A percentile compares a stretch with the other conserved stretches of the same genome.
These are phyloP conservation scores for Drosophila algonquin DNA, from an alignment of 2,888 invertebrate species.

Conservation along the genomic window DNA sequence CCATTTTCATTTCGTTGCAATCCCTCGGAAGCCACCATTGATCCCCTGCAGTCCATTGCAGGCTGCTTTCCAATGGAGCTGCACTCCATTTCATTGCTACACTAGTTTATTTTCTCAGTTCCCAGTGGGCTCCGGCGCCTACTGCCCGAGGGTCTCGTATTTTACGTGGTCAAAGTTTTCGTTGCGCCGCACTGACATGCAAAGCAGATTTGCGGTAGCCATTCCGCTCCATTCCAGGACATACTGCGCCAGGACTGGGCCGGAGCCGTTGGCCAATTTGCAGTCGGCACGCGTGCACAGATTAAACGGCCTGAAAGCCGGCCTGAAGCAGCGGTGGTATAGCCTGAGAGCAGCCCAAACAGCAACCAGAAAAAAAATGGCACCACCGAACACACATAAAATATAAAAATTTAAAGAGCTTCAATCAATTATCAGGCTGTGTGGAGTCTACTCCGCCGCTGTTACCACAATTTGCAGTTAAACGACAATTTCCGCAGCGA, in stretches of 20 bases:
- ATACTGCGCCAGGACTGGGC: not conserved
- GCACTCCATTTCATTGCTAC: constrained; percentile 49
- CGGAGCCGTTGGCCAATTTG: constrained; percentile 23
- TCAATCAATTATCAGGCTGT: constrained; percentile 63
- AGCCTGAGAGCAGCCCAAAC: constrained; percentile 29
- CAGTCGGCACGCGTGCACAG: constrained; percentile 40
- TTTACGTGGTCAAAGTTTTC: constrained; percentile 69
- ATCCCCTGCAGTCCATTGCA: constrained; percentile 18
- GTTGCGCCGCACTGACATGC: constrained; percentile 49
- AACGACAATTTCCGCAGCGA: constrained; percentile 72
- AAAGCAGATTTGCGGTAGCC: constrained; percentile 46
- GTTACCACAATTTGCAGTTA: constrained; percentile 63
- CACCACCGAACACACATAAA: constrained; percentile 1
- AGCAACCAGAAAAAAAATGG: constrained; percentile 15
- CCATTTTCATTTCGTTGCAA: constrained; percentile 47
- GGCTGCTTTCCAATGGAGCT: constrained; percentile 24
- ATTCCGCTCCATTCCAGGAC: not conserved
- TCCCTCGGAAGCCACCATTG: constrained; percentile 3
- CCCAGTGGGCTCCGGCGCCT: constrained; percentile 22
- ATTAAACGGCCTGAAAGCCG: constrained; percentile 50
- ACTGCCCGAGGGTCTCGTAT: constrained; percentile 57
- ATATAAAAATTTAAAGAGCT: constrained; percentile 46
- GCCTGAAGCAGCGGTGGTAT: not conserved
- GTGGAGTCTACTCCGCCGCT: constrained; percentile 12
- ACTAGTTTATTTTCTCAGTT: constrained; percentile 22